A percentile compares a stretch with the other conserved stretches of the same genome.
These are phyloP conservation scores for Felis chaus DNA, from an alignment of 2,113 vertebrate genomes.

Conservation along the genomic window DNA sequence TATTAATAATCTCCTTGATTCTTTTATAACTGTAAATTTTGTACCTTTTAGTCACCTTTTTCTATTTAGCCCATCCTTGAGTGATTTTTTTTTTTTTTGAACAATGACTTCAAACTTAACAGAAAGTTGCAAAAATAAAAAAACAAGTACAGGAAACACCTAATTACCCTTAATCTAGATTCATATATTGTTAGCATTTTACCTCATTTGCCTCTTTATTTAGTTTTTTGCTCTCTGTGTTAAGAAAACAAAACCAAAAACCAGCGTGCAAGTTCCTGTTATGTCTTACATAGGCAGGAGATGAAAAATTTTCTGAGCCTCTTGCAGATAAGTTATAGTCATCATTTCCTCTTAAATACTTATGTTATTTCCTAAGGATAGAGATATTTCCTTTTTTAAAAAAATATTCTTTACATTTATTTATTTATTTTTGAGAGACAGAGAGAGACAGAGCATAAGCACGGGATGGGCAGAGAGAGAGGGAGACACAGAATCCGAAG, in stretches of 20 bases:
- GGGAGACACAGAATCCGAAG: too few species aligned
- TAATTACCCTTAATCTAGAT: neutral
- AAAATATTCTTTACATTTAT: too few species aligned
- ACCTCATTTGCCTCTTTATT: neutral
- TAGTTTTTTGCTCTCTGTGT: neutral
- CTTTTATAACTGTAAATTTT: neutral
- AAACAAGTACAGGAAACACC: neutral
- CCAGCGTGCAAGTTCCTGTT: neutral
- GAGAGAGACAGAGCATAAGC: too few species aligned
- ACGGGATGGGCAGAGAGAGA: too few species aligned
- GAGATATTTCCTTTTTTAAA: neutral
- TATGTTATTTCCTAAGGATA: neutral
- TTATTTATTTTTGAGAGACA: too few species aligned
- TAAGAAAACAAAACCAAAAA: neutral
- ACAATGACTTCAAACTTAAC: neutral
- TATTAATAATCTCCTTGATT: neutral
- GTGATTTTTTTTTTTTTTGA: neutral
- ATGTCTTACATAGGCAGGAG: neutral
- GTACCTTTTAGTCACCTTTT: neutral
- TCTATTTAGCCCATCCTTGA: neutral
- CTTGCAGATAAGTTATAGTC: neutral
- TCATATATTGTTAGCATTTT: neutral
- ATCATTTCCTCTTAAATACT: neutral
- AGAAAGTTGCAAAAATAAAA: neutral
- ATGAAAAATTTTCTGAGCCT: neutral